Evolutionary conservation across 2,888 invertebrate species (phyloP).

Genomic region (Trichacis sp.): DNA sequence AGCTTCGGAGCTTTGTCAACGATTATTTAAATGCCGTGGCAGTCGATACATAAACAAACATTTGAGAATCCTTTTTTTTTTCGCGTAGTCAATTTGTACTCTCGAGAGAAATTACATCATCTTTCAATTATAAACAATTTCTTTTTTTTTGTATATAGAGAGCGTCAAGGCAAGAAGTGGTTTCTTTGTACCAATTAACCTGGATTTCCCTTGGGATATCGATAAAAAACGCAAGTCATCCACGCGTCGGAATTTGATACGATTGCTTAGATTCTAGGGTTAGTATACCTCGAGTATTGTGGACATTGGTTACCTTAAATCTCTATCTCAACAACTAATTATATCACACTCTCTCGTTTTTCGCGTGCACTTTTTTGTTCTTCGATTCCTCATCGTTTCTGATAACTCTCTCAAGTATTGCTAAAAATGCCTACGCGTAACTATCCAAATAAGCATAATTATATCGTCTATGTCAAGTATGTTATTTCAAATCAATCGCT

Average conservation of each 20-base stretch:
- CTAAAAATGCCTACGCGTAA: constrained; percentile 32
- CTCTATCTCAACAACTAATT: constrained; percentile 34
- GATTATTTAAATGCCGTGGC: background rate
- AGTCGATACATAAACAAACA: too few relatives aligned
- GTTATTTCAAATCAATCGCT: constrained; percentile 51
- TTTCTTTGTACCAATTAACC: constrained; percentile 67
- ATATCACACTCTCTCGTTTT: constrained; percentile 21
- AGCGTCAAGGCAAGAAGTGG: constrained; percentile 69
- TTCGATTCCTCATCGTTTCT: background rate
- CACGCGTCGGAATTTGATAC: constrained; percentile 32
- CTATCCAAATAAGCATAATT: constrained; percentile 41
- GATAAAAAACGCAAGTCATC: constrained; percentile 12
- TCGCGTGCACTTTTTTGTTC: constrained; percentile 6
- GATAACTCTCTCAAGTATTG: too few relatives aligned
- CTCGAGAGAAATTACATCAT: constrained; percentile 50
- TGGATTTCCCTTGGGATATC: constrained; percentile 52
- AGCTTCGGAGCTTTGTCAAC: too few relatives aligned
- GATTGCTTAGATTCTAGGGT: constrained; percentile 55
- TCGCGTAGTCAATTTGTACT: constrained; percentile 64
- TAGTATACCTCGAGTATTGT: constrained; percentile 66
- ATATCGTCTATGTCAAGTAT: constrained; percentile 43
- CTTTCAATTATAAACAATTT: constrained; percentile 35
- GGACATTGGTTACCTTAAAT: constrained; percentile 53
- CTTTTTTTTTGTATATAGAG: constrained; percentile 58
- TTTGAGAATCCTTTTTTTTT: constrained; percentile 10